These are phyloP conservation scores for Psephotus haematonotus DNA, from an alignment of 2,113 vertebrate species.

Conservation along the genomic window DNA sequence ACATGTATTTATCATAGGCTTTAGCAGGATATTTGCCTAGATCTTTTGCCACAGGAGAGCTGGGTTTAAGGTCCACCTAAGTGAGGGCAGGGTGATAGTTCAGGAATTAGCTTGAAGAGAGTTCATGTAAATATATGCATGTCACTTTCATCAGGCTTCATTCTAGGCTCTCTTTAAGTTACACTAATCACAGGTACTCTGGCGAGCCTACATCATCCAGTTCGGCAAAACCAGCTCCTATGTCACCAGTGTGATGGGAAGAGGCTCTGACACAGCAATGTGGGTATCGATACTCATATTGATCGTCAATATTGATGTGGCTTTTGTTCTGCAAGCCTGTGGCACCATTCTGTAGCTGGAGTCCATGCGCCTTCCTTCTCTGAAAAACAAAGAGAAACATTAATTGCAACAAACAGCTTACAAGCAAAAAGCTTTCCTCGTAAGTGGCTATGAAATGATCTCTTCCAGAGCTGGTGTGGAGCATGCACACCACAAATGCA, in stretches of 20 bases:
- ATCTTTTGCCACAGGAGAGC: not conserved
- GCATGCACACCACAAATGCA: not conserved
- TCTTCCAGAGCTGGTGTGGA: not conserved
- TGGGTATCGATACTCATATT: not conserved
- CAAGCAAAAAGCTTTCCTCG: not conserved
- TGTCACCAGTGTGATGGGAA: not conserved
- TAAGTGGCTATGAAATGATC: not conserved
- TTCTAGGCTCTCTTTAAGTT: not conserved
- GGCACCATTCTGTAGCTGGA: not conserved
- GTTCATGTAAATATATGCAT: not conserved
- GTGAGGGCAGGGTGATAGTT: not conserved
- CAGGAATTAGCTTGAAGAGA: not conserved
- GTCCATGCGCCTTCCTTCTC: not conserved
- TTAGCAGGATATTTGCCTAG: not conserved
- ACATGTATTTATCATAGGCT: not conserved
- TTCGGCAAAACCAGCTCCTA: not conserved
- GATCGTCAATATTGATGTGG: not conserved
- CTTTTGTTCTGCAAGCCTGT: not conserved
- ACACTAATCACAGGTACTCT: not conserved
- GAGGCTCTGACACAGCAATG: rapidly evolving
- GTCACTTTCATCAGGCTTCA: not conserved
- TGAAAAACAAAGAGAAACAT: not conserved
- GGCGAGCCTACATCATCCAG: not conserved
- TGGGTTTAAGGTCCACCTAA: not conserved
- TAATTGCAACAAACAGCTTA: not conserved